Percentiles rank a stretch among this genome's conserved stretches.
phyloP scores from a whole-genome alignment of 1,140 invertebrate genomes.

The Ceratosolen fusciceps region DNA sequence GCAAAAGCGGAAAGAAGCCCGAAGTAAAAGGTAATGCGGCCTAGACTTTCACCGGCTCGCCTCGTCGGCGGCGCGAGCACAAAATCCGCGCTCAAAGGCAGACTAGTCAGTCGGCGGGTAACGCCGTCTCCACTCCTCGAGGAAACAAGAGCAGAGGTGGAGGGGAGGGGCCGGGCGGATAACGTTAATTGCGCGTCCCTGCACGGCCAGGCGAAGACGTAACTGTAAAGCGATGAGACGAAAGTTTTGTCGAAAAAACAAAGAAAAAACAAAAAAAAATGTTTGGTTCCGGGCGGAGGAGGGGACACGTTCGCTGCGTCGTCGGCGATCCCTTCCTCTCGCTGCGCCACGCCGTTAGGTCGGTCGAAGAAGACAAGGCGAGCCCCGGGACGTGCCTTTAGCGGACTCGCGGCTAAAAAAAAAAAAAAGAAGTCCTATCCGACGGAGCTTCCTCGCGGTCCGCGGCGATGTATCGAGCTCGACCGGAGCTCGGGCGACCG shows the following conservation, averaged over 20 bases:
- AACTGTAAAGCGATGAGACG: constrained; percentile 22
- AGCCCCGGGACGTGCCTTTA: too few relatives aligned
- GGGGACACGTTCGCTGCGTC: not conserved
- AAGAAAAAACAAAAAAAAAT: not conserved
- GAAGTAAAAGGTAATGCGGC: not conserved
- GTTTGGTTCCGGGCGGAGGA: too few relatives aligned
- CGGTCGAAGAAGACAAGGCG: not conserved
- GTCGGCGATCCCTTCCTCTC: not conserved
- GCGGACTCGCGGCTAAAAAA: not conserved
- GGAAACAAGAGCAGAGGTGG: not conserved
- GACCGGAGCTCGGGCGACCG: too few relatives aligned
- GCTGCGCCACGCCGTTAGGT: not conserved
- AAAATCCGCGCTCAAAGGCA: not conserved
- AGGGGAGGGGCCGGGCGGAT: not conserved
- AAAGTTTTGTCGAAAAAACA: constrained; percentile 15
- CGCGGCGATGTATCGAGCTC: too few relatives aligned
- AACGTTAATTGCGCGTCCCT: constrained; percentile 31
- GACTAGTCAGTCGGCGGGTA: not conserved
- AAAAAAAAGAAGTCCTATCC: not conserved
- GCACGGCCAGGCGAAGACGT: not conserved
- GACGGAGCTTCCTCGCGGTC: too few relatives aligned
- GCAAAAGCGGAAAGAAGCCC: not conserved
- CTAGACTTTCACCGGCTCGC: not conserved
- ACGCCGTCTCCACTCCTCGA: not conserved
- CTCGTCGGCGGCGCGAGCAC: not conserved